These are phyloP conservation scores for Poecile montanus DNA, from an alignment of 2,797 vertebrate genomes.

Conservation along the genomic window DNA sequence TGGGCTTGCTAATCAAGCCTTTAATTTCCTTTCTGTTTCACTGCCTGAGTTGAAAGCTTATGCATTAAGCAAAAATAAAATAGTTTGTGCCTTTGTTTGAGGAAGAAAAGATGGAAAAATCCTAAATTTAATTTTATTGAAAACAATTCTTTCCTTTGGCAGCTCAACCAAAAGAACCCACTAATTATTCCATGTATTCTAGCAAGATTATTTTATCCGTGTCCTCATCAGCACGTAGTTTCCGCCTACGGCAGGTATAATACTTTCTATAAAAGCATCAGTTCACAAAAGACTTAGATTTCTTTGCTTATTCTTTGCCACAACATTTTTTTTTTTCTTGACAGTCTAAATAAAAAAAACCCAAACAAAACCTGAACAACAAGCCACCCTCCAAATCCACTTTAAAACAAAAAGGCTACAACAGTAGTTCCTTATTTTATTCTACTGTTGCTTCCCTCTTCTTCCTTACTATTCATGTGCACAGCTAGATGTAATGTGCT, in stretches of 20 bases:
- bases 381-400: neutral
- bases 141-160: slow-evolving; percentile 40
- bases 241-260: neutral
- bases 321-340: neutral
- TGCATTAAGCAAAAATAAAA: slow-evolving; percentile 13
- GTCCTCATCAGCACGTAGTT: neutral
- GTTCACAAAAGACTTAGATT: neutral
- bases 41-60: slow-evolving; percentile 12
- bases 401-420: neutral
- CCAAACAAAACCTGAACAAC: neutral
- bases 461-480: neutral
- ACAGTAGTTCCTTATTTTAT: neutral
- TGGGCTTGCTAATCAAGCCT: slow-evolving; percentile 17
- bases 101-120: slow-evolving; percentile 26
- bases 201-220: slow-evolving; percentile 5
- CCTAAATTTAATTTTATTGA: neutral
- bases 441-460: neutral
- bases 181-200: slow-evolving; percentile 19
- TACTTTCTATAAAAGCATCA: neutral
- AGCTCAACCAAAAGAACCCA: neutral
- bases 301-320: neutral
- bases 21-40: slow-evolving; percentile 25
- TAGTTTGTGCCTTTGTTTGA: neutral
- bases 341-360: neutral
- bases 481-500: neutral